Evolutionary conservation across 2,113 vertebrate genomes (phyloP).

Genomic region (Callorhinus ursinus): DNA sequence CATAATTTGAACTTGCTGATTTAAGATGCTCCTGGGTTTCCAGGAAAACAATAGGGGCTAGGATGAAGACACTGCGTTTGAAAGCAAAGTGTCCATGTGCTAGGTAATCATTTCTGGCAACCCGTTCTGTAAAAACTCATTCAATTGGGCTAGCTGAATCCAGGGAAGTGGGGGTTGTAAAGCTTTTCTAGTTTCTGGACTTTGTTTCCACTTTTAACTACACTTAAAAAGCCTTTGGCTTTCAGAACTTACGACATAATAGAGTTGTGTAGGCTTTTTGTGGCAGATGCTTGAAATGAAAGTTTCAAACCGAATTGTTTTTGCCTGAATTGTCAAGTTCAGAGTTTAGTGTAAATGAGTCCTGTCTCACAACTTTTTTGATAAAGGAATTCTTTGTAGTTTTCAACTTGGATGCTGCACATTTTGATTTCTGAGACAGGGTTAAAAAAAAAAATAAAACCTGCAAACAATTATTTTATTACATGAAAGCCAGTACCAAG

Average conservation of each 20-base stretch:
- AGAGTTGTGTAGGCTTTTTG: slow-evolving; percentile 61
- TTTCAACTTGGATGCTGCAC: slow-evolving; percentile 63
- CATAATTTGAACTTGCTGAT: slow-evolving; percentile 36
- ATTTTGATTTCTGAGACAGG: slow-evolving; percentile 65
- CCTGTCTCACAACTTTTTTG: slow-evolving; percentile 61
- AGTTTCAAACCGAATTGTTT: slow-evolving; percentile 74
- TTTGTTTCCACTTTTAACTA: slow-evolving; percentile 58
- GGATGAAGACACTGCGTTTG: neutral
- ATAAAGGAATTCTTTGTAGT: slow-evolving; percentile 75
- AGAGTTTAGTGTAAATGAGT: slow-evolving; percentile 64
- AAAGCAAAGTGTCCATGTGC: slow-evolving; percentile 25
- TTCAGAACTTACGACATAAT: slow-evolving; percentile 74
- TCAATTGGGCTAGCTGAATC: neutral
- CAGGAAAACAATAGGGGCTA: neutral
- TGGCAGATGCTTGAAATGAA: slow-evolving; percentile 73
- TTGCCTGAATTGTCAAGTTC: slow-evolving; percentile 65
- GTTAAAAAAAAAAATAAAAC: slow-evolving; percentile 30
- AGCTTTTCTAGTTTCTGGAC: slow-evolving; percentile 57
- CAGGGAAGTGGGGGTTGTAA: neutral
- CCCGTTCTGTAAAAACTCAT: slow-evolving; percentile 40
- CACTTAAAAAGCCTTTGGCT: slow-evolving; percentile 69
- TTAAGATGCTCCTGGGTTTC: neutral
- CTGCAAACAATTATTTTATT: slow-evolving; percentile 90
- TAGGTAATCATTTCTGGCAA: slow-evolving; percentile 35
- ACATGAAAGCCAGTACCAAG: slow-evolving; percentile 86